Evolutionary conservation across 2,113 vertebrate genomes (phyloP).

Genomic region (Spheniscus mendiculus): DNA sequence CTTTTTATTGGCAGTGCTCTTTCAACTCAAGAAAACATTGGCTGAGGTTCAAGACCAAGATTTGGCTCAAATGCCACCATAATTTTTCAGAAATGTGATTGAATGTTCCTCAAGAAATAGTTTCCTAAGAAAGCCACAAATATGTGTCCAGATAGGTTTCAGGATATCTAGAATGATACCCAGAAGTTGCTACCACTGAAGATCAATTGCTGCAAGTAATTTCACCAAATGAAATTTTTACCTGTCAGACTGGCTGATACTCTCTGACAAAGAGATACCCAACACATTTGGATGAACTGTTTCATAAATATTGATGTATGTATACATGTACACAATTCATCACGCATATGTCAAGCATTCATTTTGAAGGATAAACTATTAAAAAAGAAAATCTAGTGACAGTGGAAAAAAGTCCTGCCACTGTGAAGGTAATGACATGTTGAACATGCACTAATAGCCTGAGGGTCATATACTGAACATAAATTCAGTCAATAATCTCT

Average conservation of each 20-base stretch:
- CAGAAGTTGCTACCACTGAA: background rate
- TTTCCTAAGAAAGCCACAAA: slow-evolving; percentile 73
- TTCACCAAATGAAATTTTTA: background rate
- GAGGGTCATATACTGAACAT: background rate
- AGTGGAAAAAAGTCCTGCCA: background rate
- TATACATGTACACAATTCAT: background rate
- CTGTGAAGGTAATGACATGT: background rate
- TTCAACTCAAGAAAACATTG: slow-evolving; percentile 77
- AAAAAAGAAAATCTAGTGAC: background rate
- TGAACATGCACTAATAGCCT: background rate
- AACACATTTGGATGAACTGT: background rate
- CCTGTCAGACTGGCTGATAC: background rate
- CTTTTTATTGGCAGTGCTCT: slow-evolving; percentile 74
- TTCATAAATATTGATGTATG: background rate
- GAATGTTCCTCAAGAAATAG: slow-evolving; percentile 76
- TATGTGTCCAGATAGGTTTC: slow-evolving; percentile 54
- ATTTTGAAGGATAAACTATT: background rate
- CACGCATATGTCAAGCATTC: background rate
- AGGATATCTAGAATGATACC: slow-evolving; percentile 16
- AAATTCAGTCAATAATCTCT: background rate
- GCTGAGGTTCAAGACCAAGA: slow-evolving; percentile 72
- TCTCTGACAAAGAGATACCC: background rate
- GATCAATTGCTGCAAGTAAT: background rate
- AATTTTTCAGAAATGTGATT: slow-evolving; percentile 79
- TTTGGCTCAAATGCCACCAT: slow-evolving; percentile 72